Conservation (phyloP, 1,140 invertebrate species). For the Cardiocondyla obscurior region DNA sequence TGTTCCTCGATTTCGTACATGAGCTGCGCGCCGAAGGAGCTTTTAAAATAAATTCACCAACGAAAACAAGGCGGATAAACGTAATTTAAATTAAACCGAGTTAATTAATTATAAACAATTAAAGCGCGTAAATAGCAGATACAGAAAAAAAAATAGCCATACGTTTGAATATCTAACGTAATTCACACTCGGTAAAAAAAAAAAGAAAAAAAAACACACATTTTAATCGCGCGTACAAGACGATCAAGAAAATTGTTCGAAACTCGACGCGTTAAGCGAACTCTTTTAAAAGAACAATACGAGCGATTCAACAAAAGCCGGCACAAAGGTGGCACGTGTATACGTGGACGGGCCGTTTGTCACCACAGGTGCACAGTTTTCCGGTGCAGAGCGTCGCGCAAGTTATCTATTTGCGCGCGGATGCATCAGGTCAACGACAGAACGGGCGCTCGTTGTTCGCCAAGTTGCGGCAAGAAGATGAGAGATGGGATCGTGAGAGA, state of each 20-base stretch:
- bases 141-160: not conserved
- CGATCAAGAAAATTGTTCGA: constrained; percentile 17
- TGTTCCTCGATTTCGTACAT: not conserved
- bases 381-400: not conserved
- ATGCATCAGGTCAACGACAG: constrained; percentile 10
- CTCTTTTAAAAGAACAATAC: constrained; percentile 58
- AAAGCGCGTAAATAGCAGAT: not conserved
- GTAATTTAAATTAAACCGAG: not conserved
- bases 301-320: constrained; percentile 60
- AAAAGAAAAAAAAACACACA: too few species aligned
- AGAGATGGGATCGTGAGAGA: not conserved
- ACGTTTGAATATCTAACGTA: not conserved
- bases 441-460: not conserved
- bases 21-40: not conserved
- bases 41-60: not conserved
- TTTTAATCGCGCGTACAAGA: not conserved
- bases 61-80: not conserved
- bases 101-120: not conserved
- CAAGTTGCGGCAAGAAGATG: constrained; percentile 21
- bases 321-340: constrained; percentile 11
- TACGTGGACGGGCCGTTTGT: constrained; percentile 21
- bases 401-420: constrained; percentile 46
- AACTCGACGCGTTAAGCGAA: constrained; percentile 14
- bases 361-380: constrained; percentile 24
- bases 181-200: too few species aligned